phyloP scores from a whole-genome alignment of 2,797 vertebrate genomes.

The Ciconia nigra region DNA sequence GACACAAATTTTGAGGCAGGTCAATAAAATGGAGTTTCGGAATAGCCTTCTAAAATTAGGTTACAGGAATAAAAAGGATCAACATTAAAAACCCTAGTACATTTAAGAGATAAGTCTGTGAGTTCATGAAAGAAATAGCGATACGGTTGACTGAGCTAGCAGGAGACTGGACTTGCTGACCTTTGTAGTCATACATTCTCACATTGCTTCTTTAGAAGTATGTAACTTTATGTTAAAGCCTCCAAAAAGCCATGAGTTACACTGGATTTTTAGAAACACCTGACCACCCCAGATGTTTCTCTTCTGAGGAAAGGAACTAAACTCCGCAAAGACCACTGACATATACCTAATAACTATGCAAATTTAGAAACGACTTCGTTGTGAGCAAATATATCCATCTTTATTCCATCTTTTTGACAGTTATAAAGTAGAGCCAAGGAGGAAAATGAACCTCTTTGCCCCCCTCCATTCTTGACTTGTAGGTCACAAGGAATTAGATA shows the following conservation, averaged over 20 bases:
- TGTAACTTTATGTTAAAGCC: background rate
- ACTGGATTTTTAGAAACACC: background rate
- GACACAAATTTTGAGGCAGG: background rate
- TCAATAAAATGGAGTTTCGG: background rate
- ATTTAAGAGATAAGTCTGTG: background rate
- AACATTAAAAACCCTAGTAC: background rate
- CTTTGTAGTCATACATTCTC: rapidly evolving
- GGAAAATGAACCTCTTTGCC: background rate
- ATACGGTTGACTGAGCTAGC: background rate
- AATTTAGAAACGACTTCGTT: background rate
- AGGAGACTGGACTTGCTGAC: background rate
- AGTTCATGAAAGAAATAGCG: background rate
- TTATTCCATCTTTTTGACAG: background rate
- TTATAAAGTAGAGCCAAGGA: background rate
- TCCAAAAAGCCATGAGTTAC: background rate
- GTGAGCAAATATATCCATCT: background rate
- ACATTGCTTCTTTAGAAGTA: background rate
- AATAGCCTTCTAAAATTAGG: background rate
- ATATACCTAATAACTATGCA: background rate
- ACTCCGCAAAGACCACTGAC: background rate
- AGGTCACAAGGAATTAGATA: background rate
- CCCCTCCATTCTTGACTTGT: background rate
- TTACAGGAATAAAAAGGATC: background rate
- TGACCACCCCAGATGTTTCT: background rate
- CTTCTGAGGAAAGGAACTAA: background rate